Evolutionary conservation across 2,113 vertebrate genomes (phyloP).

Genomic region (Bubo bubo): DNA sequence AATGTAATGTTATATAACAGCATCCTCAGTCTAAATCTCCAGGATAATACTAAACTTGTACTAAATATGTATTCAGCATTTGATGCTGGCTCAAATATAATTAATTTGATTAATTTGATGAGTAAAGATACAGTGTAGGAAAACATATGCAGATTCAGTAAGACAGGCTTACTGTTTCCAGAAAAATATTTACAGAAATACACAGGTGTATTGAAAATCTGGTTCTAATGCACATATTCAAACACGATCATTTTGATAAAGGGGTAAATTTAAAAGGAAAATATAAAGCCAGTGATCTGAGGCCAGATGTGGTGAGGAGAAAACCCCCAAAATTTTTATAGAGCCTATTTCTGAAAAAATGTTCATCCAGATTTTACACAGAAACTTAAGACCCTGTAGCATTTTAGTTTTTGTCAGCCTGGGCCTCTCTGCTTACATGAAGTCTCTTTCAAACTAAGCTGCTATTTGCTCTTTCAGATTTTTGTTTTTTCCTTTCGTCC

Average conservation of each 20-base stretch:
- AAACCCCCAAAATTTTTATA: background rate
- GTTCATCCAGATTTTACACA: background rate
- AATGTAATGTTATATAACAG: background rate
- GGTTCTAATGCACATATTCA: background rate
- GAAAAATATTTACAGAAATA: background rate
- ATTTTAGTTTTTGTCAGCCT: background rate
- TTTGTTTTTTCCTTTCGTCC: background rate
- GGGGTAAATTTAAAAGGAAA: background rate
- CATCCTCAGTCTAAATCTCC: background rate
- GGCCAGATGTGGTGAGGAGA: background rate
- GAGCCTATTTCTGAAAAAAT: background rate
- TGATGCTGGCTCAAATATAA: background rate
- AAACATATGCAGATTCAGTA: background rate
- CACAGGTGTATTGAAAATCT: background rate
- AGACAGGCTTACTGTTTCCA: background rate
- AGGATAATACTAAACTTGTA: background rate
- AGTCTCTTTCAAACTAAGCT: background rate
- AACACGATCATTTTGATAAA: fast-evolving
- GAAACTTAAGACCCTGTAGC: background rate
- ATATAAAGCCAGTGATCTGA: background rate
- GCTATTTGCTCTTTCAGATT: conserved; percentile 1
- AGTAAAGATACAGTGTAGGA: background rate
- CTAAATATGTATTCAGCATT: background rate
- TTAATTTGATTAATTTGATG: background rate
- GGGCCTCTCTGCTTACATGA: background rate